phyloP scores from a whole-genome alignment of 2,888 invertebrate genomes.

The Taphrorychus bicolor region DNA sequence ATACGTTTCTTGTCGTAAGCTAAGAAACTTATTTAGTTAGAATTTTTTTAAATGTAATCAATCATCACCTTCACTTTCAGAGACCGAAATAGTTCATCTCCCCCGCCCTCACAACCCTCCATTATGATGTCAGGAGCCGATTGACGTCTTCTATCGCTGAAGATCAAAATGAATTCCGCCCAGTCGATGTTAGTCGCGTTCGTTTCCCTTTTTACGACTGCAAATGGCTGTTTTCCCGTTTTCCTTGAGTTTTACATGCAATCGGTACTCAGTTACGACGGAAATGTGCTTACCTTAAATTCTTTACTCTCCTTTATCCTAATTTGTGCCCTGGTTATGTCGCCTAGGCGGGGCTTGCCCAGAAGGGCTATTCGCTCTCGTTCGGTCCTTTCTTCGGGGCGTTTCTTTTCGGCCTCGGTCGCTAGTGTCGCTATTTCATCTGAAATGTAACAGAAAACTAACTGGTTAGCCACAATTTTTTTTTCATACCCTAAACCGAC shows the following conservation, averaged over 20 bases:
- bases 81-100: no score
- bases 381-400: conserved; percentile 73
- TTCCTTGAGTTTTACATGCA: background rate
- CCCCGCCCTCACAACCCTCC: background rate
- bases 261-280: background rate
- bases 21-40: no score
- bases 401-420: conserved; percentile 69
- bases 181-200: background rate
- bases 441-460: conserved; percentile 30
- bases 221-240: no score
- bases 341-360: conserved; percentile 92
- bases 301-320: conserved; percentile 97
- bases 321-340: conserved; percentile 83
- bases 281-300: conserved; percentile 82
- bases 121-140: background rate
- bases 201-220: background rate
- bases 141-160: background rate
- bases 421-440: conserved; percentile 70
- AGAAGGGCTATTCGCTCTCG: conserved; percentile 87
- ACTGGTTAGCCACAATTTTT: background rate
- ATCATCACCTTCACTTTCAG: no score
- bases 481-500: no score
- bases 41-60: no score
- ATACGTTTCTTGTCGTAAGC: no score
- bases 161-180: background rate